Base-by-base conservation (phyloP, 2,113 vertebrate species). In the Actinemys pallida region DNA sequence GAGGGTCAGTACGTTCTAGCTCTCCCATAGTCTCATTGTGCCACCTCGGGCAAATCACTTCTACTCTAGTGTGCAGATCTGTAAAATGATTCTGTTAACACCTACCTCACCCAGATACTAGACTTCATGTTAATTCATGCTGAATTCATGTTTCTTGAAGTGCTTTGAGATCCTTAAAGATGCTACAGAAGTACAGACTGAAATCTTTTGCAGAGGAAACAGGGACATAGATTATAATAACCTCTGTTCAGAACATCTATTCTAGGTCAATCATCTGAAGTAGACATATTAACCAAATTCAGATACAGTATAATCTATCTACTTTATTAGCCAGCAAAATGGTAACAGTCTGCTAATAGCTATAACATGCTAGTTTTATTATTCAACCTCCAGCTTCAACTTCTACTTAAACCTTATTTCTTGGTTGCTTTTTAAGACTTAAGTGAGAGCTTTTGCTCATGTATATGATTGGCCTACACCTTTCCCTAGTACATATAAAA, bases 261-360 rank as follows among this genome's bases (percentile, higher is more conserved):
- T 94, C 94, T 97, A 95, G 95, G 96, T 96, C 96, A 97, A 89
- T 6, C 83, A 94, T 90, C 93, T 93, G 65, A 69, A 19, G 24
- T 94, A 88, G 22, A 80, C 82, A 87, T 50, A 94, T 94, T 94
- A 94, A 50, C 59, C 78, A 89, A 87, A 97, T 82, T 35, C 90
- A 56, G 92, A 1, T 29, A 88, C 35, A 72, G n/a, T 72, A 72
- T 72, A 11, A 72, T 22, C 89, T 91, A 94, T 89, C 92, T 94
- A 62, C 13, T 62, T 62, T 62, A 13, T 52, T 91, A 85, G 93
- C 92, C 89, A 78, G 82, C 96, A 88, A 84, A 97, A 86, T 10
- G 7, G 89, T 14, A 86, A 94, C 56, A 90, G 39, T 24, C 94
- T 31, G 57, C 57, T 81, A 84, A 88, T 45, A 24, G 62, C 35